Percentiles rank a stretch among this genome's conserved stretches.
Conservation (phyloP, 2,888 invertebrate genomes). For the Meta bourneti region DNA sequence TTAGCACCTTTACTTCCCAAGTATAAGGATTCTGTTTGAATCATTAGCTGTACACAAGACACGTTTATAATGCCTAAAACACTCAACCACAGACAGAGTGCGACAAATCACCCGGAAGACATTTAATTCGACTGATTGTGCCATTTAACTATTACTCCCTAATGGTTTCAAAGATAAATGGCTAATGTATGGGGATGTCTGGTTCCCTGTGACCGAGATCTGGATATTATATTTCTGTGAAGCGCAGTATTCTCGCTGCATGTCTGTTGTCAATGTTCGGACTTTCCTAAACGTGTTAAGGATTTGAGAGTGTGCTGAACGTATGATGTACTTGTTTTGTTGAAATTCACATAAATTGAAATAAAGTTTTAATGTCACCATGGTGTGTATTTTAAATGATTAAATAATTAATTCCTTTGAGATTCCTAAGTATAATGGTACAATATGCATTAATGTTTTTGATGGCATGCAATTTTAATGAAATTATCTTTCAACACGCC, state of each 20-base stretch:
- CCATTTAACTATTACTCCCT: constrained; percentile 42
- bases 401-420: no score
- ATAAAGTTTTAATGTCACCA: no score
- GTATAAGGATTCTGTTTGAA: neutral
- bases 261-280: neutral
- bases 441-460: no score
- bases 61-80: neutral
- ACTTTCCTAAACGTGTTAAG: neutral
- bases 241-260: neutral
- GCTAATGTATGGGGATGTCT: constrained; percentile 4
- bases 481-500: no score
- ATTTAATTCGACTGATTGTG: constrained; percentile 31
- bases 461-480: no score
- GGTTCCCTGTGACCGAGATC: constrained; percentile 8
- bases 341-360: no score
- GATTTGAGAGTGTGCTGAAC: no score
- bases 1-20: neutral
- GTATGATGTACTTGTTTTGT: no score
- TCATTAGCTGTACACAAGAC: neutral
- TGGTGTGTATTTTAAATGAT: no score
- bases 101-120: neutral
- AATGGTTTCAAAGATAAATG: constrained; percentile 38
- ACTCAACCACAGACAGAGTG: neutral
- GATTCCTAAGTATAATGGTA: no score
- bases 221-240: constrained; percentile 11